Evolutionary conservation across 1,140 invertebrate genomes (phyloP), one percentile per base, ranked within the genome.

Genomic region (Paramacrobiotus metropolitanus): DNA sequence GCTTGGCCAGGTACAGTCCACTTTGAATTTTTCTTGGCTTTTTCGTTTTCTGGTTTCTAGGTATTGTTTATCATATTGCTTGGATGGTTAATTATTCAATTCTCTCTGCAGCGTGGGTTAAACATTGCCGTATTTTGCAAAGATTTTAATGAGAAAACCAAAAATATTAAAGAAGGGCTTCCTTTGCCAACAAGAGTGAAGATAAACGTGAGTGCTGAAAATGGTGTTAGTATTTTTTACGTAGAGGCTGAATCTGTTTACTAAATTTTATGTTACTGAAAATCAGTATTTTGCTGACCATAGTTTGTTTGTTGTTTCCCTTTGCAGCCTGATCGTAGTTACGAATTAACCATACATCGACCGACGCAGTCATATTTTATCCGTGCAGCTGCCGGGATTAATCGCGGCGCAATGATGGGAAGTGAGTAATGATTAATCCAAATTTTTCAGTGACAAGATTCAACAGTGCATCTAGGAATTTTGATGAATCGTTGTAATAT

Each of bases 41-140:
- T 18, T 55, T 24, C 24, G 34, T 40, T 9, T n/a, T 55, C 24
- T 55, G 15, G 24, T 18, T 55, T 24, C 9, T 24, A 55, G 24
- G 48, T 9, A n/a, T 40, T 9, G 34, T 40, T 40, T 40, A 40
- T 9, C 34, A 40, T 9, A 40, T 40, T 9, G 9, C 34, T 9
- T 9, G 34, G n/a, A n/a, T 9, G 9, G 34, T n/a, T 40, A n/a
- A 40, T 9, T n/a, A n/a, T 40, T 40, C n/a, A n/a, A n/a, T 59
- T 48, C 66, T 15, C 48, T 55, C 24, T 72, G 21, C 70, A 95
- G 87, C 81, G 89, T 69, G 87, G 89, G 45, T 82, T 98, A 30
- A 96, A 98, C 70, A 94, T 99, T 67, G 83, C 85, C 59, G 81
- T 82, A 59, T 98, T 99, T 76, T 92, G 89, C 69, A 97, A 98